Evolutionary conservation across 2,888 invertebrate genomes (phyloP), one percentile per base, ranked within the genome.

Genomic region (Oscheius sp.): DNA sequence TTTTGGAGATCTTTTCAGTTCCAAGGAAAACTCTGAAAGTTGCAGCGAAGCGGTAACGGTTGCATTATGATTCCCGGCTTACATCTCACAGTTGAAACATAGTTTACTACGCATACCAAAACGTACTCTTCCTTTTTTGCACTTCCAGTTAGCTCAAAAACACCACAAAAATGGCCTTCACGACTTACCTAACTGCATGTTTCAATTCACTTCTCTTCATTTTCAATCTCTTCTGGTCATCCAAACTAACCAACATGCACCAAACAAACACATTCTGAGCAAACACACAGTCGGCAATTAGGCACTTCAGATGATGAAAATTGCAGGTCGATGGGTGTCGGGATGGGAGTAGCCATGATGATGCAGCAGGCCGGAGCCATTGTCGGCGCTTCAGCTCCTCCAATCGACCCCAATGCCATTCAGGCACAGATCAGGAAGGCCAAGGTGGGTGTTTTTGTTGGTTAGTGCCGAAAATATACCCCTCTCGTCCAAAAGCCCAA

Each of bases 341-440:
- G 86, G n/a, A 83, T 87, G 82, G 87, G 87, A 32, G 84, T 87
- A 21, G 87, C 87, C 5, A 85, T 87, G 85, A 85, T 87, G 86
- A 87, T 87, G 86, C 87, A 87, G 71, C 84, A 85, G 63, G 85
- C 86, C 29, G 86, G 85, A 57, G 81, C 82, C 11, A 77, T 87
- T 35, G 81, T 83, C 29, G 86, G 85, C 1, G 76, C 82, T 13
- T 76, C 77, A 35, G 62, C 78, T 58, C 77, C 82, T 42, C 58
- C 73, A 1, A 72, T 80, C 13, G 85, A 87, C 59, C 70, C 80
- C 13, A 62, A 76, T 11, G 76, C 76, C 5, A 76, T 87, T 42
- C 85, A 84, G 57, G 80, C 79, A 35, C 84, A 87, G 55, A 85
- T 87, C 9, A 72, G 87, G 11, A 84, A 84, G 68, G 87, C 87